These are phyloP conservation scores for Aricia artaxerxes DNA, from an alignment of 2,888 invertebrate species.

Conservation along the genomic window DNA sequence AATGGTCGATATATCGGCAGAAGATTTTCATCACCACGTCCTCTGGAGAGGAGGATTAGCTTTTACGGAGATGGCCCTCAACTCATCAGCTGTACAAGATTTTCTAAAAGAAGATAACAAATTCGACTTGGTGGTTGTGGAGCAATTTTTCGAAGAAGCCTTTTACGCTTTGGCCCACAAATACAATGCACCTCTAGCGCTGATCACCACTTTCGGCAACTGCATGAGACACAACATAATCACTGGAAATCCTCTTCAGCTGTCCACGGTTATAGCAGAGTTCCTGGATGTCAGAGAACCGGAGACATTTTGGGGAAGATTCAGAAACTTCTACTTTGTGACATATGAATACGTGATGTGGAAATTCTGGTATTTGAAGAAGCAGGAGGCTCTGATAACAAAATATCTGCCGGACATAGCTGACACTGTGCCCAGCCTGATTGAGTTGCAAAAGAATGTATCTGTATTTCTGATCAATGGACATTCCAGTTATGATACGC, in stretches of 20 bases:
- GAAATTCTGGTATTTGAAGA: conserved; percentile 61
- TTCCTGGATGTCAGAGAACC: conserved; percentile 66
- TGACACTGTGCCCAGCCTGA: conserved; percentile 62
- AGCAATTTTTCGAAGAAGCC: conserved; percentile 75
- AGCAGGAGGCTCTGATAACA: conserved; percentile 60
- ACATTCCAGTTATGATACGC: conserved; percentile 72
- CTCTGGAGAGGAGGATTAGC: conserved; percentile 63
- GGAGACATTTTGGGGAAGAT: conserved; percentile 74
- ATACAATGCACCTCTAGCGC: conserved; percentile 64
- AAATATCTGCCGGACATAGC: conserved; percentile 62
- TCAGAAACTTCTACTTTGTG: conserved; percentile 72
- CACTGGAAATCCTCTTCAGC: conserved; percentile 64
- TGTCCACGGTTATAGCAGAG: conserved; percentile 62
- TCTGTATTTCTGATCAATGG: conserved; percentile 71
- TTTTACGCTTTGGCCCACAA: conserved; percentile 67
- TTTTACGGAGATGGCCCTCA: conserved; percentile 60
- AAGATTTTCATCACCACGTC: conserved; percentile 59
- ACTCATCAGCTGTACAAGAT: conserved; percentile 56
- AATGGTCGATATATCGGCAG: conserved; percentile 61
- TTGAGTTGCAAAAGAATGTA: conserved; percentile 62
- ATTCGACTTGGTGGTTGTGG: conserved; percentile 73
- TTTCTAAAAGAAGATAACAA: conserved; percentile 58
- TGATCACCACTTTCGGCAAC: conserved; percentile 67
- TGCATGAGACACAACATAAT: conserved; percentile 68
- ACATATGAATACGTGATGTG: conserved; percentile 66